phyloP scores from a whole-genome alignment of 1,140 invertebrate genomes.

The Panulirus ornatus region DNA sequence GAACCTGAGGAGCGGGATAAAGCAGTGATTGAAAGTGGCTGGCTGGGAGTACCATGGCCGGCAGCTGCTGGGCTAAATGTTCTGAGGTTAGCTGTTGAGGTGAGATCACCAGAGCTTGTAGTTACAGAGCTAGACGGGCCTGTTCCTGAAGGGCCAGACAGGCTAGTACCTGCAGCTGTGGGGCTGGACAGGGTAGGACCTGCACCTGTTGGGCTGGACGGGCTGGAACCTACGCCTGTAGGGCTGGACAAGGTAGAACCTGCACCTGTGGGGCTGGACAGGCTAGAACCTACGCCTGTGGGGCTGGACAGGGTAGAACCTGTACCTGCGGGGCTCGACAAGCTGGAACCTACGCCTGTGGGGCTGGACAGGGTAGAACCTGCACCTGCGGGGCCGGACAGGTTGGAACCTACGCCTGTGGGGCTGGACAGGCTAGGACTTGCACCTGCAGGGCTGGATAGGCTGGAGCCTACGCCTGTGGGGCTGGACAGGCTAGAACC shows the following conservation, averaged over 20 bases:
- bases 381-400: neutral
- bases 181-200: neutral
- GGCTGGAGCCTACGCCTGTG: neutral
- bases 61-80: too few species aligned
- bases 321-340: neutral
- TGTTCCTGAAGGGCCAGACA: neutral
- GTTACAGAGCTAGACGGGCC: neutral
- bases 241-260: constrained; percentile 6
- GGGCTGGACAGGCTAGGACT: neutral
- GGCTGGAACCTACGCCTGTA: neutral
- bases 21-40: too few species aligned
- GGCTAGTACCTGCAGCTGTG: neutral
- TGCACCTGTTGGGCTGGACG: neutral
- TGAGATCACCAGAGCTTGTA: neutral
- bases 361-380: neutral
- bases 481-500: neutral
- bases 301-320: neutral
- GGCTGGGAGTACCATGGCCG: too few species aligned
- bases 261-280: too few species aligned
- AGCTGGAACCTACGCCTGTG: neutral
- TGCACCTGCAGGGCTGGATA: neutral
- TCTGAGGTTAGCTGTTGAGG: too few species aligned
- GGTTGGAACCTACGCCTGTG: neutral
- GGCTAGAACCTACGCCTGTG: neutral
- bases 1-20: too few species aligned